These are phyloP conservation scores for Smutsia gigantea DNA, from an alignment of 2,797 vertebrate species.

Conservation along the genomic window DNA sequence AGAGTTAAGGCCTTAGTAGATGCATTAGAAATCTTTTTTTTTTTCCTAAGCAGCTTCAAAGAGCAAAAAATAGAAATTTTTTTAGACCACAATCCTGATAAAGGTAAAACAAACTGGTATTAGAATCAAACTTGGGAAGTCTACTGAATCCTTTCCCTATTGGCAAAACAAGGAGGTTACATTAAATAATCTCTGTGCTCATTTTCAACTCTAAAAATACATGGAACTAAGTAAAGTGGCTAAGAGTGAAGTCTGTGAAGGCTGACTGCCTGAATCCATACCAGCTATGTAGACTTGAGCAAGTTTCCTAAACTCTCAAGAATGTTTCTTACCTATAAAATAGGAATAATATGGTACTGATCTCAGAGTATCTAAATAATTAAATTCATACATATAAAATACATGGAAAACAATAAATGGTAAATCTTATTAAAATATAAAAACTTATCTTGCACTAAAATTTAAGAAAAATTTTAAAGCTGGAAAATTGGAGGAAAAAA, in stretches of 20 bases:
- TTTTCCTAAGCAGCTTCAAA: not conserved
- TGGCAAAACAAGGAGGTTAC: not conserved
- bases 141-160: not conserved
- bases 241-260: not conserved
- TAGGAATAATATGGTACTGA: not conserved
- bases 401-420: not conserved
- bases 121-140: not conserved
- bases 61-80: not conserved
- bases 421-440: not conserved
- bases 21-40: not conserved
- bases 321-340: constrained; percentile 18
- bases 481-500: not conserved
- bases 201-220: constrained; percentile 29
- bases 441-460: not conserved
- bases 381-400: not conserved
- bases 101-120: not conserved
- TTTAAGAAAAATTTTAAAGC: not conserved
- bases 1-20: not conserved
- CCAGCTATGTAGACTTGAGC: not conserved
- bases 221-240: not conserved
- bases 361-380: not conserved
- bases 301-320: not conserved
- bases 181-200: not conserved
- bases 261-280: not conserved
- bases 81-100: not conserved